A percentile compares a stretch with the other conserved stretches of the same genome.
Evolutionary conservation across 2,113 vertebrate genomes (phyloP).

Genomic region (Hyperoodon ampullatus): DNA sequence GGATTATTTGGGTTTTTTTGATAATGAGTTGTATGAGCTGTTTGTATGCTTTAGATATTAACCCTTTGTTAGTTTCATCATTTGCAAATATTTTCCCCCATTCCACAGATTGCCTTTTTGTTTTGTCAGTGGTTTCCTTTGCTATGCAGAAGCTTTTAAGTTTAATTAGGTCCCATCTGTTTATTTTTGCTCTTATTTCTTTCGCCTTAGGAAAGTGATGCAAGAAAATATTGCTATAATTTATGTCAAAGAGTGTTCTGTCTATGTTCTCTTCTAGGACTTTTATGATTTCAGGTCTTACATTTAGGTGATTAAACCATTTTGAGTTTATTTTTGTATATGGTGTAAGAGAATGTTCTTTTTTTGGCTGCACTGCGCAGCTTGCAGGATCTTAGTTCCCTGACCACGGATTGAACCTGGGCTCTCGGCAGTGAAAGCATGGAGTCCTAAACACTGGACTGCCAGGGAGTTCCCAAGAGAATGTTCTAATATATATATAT

Average conservation of each 20-base stretch:
- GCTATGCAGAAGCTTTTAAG: not conserved
- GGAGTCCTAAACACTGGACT: not conserved
- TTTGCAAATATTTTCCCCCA: not conserved
- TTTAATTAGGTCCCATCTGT: not conserved
- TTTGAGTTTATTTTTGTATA: not conserved
- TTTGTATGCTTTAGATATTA: not conserved
- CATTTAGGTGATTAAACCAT: not conserved
- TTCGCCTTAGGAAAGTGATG: not conserved
- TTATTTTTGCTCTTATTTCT: not conserved
- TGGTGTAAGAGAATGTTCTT: not conserved
- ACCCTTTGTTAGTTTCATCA: not conserved
- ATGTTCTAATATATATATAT: not conserved
- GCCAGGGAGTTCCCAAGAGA: not conserved
- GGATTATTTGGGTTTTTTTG: not conserved
- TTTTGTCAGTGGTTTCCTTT: not conserved
- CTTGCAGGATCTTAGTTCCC: not conserved
- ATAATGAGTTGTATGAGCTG: not conserved
- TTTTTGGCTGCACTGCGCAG: not conserved
- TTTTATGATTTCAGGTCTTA: not conserved
- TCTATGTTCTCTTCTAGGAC: not conserved
- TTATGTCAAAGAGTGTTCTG: not conserved
- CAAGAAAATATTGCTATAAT: not conserved
- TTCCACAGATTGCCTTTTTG: not conserved
- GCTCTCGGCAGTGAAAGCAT: not conserved
- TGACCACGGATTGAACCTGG: not conserved